These are phyloP conservation scores for Zelleria hepariella DNA, from an alignment of 2,888 invertebrate species.

Conservation along the genomic window DNA sequence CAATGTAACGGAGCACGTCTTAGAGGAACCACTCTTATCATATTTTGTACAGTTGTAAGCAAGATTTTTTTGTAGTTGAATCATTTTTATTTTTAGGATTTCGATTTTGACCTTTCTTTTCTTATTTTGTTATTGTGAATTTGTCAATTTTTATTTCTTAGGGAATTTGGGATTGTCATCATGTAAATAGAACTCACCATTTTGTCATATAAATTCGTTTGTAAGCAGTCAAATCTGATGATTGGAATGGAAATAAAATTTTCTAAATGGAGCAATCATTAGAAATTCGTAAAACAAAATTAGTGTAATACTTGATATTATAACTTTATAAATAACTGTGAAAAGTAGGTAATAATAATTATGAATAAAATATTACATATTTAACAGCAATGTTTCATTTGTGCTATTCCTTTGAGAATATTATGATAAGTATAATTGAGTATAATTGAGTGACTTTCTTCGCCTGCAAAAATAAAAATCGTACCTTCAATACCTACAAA, in stretches of 20 bases:
- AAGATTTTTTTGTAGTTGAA: constrained; percentile 60
- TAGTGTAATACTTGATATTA: constrained; percentile 73
- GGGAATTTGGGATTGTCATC: constrained; percentile 77
- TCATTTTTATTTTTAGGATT: constrained; percentile 60
- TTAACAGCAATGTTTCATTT: constrained; percentile 57
- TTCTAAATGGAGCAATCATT: constrained; percentile 71
- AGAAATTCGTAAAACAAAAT: constrained; percentile 68
- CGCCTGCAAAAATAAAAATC: too few relatives aligned
- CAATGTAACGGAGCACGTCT: constrained; percentile 51
- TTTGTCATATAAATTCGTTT: constrained; percentile 59
- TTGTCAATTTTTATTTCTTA: constrained; percentile 76
- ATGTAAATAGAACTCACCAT: constrained; percentile 73
- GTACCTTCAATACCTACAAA: too few relatives aligned
- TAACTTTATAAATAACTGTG: constrained; percentile 74
- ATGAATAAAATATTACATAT: constrained; percentile 73
- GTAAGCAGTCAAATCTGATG: constrained; percentile 62
- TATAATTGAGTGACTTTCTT: too few relatives aligned
- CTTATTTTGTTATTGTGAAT: constrained; percentile 73
- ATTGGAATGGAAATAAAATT: constrained; percentile 69
- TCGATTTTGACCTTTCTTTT: constrained; percentile 58
- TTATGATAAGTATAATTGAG: too few relatives aligned
- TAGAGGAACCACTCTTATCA: constrained; percentile 66
- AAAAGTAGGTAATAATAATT: constrained; percentile 72
- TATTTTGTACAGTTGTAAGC: constrained; percentile 68
- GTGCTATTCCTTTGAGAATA: too few relatives aligned